Percentiles rank a stretch among this genome's conserved stretches.
Conservation (phyloP, 2,888 invertebrate genomes). For the Drosophila eohydei region DNA sequence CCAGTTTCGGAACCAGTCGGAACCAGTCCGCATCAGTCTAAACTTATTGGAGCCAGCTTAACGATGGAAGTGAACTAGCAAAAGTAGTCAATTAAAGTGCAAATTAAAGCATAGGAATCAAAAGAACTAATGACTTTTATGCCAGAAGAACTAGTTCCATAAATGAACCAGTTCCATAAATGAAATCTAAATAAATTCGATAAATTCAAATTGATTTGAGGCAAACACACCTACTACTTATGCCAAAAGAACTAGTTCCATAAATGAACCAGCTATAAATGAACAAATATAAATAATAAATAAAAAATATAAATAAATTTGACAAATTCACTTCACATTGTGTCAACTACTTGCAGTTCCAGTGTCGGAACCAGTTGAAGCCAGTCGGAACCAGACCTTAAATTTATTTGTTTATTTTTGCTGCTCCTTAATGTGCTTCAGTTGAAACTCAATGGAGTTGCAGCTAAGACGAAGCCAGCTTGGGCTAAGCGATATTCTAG, state of each 20-base stretch:
- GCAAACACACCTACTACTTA: no score
- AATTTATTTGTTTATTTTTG: neutral
- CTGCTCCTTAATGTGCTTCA: neutral
- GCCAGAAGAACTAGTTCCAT: neutral
- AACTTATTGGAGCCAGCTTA: neutral
- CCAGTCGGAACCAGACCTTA: neutral
- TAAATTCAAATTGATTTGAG: neutral
- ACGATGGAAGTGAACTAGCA: neutral
- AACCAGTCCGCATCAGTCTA: neutral
- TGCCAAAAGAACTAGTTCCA: no score
- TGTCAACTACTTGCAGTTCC: neutral
- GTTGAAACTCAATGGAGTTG: neutral
- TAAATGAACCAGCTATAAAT: no score
- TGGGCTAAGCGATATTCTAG: no score
- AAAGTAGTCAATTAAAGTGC: neutral
- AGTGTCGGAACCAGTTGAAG: neutral
- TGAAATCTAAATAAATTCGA: neutral
- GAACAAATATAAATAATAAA: no score
- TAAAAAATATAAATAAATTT: no score
- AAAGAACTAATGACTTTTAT: neutral
- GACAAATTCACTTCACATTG: neutral
- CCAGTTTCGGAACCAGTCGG: neutral
- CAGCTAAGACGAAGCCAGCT: neutral
- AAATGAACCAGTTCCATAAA: neutral
- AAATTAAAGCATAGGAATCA: neutral